A percentile compares a stretch with the other conserved stretches of the same genome.
phyloP scores from a whole-genome alignment of 2,113 vertebrate genomes.

The Toxostoma redivivum region DNA sequence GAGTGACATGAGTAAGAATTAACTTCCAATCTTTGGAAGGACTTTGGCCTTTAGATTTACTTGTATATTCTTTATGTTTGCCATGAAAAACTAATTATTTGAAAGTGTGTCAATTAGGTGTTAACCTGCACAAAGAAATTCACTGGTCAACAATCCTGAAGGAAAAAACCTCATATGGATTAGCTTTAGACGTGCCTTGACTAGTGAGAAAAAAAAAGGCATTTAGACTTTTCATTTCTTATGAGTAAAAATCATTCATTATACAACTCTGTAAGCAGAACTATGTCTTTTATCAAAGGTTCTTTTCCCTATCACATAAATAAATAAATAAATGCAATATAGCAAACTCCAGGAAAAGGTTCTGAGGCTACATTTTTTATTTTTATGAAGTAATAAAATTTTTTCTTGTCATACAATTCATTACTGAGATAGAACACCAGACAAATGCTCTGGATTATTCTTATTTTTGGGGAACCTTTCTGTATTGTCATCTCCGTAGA shows the following conservation, averaged over 20 bases:
- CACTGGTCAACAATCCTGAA: not conserved
- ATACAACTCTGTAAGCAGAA: not conserved
- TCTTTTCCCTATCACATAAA: not conserved
- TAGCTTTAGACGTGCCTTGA: not conserved
- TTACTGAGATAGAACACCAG: not conserved
- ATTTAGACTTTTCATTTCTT: not conserved
- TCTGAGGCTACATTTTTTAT: not conserved
- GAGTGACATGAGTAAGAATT: not conserved
- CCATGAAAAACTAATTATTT: not conserved
- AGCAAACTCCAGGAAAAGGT: not conserved
- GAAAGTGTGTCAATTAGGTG: not conserved
- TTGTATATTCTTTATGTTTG: not conserved
- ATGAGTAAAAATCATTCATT: not conserved
- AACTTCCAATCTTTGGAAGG: not conserved
- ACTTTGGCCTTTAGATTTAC: not conserved
- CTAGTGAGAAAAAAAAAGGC: not conserved
- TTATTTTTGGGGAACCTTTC: not conserved
- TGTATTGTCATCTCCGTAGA: not conserved
- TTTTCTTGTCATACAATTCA: not conserved
- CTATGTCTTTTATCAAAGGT: not conserved
- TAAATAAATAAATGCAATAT: not conserved
- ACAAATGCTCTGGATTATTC: not conserved
- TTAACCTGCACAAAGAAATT: not conserved
- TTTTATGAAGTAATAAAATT: not conserved
- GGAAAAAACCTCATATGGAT: not conserved